Evolutionary conservation across 2,113 vertebrate genomes (phyloP).

Genomic region (Eonycteris spelaea): DNA sequence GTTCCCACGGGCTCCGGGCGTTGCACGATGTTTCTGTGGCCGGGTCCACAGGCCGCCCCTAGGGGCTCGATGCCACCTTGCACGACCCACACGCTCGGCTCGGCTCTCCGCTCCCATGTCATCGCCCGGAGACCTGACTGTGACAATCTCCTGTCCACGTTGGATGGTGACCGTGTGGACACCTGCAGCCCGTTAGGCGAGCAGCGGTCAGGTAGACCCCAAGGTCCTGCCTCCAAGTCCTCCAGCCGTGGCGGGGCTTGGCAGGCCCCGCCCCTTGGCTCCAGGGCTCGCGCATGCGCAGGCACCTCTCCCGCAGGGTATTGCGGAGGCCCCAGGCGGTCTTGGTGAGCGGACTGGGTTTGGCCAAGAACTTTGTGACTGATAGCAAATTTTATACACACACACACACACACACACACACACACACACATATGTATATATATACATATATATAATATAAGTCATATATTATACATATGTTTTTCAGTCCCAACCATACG

Average conservation of each 20-base stretch:
- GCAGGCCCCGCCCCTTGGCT: not conserved
- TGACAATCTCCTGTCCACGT: accelerated
- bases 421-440: no score
- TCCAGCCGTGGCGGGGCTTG: not conserved
- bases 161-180: accelerated
- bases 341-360: not conserved
- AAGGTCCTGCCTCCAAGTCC: not conserved
- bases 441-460: no score
- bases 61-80: accelerated
- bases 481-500: not conserved
- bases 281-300: not conserved
- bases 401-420: no score
- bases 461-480: no score
- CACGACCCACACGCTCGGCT: not conserved
- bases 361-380: not conserved
- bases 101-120: accelerated
- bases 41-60: not conserved
- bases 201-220: accelerated
- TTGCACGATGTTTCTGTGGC: accelerated
- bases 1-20: accelerated
- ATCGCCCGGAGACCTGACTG: not conserved
- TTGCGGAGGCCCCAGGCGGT: not conserved
- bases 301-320: not conserved
- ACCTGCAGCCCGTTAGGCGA: accelerated
- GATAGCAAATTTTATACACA: no score